Percentiles rank a stretch among this genome's conserved stretches.
These are phyloP conservation scores for Microchrysa polita DNA, from an alignment of 2,888 invertebrate genomes.

Conservation along the genomic window DNA sequence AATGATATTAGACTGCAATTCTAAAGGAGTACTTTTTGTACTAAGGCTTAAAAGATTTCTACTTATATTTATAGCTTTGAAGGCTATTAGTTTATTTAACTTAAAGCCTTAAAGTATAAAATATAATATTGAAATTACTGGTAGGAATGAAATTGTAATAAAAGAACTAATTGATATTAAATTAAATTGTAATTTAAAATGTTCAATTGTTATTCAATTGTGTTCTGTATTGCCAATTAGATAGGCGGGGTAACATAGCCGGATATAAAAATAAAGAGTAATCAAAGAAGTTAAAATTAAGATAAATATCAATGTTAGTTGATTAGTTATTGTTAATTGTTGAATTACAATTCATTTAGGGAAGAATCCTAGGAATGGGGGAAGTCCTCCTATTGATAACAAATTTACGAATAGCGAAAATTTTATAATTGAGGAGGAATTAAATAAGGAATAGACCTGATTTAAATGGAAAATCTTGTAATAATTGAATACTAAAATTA, in stretches of 20 bases:
- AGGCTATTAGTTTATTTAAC: slow-evolving; percentile 72
- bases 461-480: slow-evolving; percentile 67
- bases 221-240: slow-evolving; percentile 66
- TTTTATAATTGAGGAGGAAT: slow-evolving; percentile 63
- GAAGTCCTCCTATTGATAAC: slow-evolving; percentile 69
- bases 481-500: slow-evolving; percentile 65
- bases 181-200: slow-evolving; percentile 60
- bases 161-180: slow-evolving; percentile 54
- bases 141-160: slow-evolving; percentile 57
- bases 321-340: slow-evolving; percentile 65
- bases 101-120: slow-evolving; percentile 66
- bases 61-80: slow-evolving; percentile 70
- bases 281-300: slow-evolving; percentile 68
- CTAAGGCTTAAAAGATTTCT: slow-evolving; percentile 69
- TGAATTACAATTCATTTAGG: slow-evolving; percentile 71
- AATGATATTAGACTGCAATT: slow-evolving; percentile 73
- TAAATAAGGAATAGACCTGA: slow-evolving; percentile 65
- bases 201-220: slow-evolving; percentile 62
- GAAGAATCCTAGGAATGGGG: slow-evolving; percentile 71
- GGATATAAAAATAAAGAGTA: slow-evolving; percentile 69
- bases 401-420: slow-evolving; percentile 67
- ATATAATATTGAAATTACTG: slow-evolving; percentile 55
- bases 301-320: slow-evolving; percentile 64
- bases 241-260: slow-evolving; percentile 65
- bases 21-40: slow-evolving; percentile 65